Percentiles rank a stretch among this genome's conserved stretches.
These are phyloP conservation scores for Epirrita christyi DNA, from an alignment of 2,888 invertebrate genomes.

Conservation along the genomic window DNA sequence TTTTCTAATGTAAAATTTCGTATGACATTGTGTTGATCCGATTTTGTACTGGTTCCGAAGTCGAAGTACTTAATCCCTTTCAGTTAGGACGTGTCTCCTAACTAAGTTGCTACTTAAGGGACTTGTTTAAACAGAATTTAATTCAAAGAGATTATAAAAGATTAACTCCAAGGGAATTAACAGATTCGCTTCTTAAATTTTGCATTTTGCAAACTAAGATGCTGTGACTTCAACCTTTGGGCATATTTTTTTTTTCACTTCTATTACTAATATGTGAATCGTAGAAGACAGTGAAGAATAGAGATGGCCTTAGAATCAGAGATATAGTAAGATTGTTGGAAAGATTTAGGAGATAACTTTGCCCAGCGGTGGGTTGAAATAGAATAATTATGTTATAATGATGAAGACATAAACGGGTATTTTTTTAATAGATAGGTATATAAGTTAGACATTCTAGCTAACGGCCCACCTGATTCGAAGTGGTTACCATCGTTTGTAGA, in stretches of 20 bases:
- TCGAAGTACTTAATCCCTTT: conserved; percentile 42
- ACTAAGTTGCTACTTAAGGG: conserved; percentile 57
- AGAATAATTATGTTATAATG: too few species aligned
- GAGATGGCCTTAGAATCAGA: too few species aligned
- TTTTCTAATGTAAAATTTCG: too few species aligned
- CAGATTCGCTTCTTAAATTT: conserved; percentile 52
- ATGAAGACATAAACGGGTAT: too few species aligned
- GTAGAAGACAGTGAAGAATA: too few species aligned
- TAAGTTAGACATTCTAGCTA: too few species aligned
- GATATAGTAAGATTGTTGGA: too few species aligned
- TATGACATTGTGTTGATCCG: background rate
- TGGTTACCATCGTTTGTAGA: too few species aligned
- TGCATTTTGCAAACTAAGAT: conserved; percentile 22
- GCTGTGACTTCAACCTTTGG: conserved; percentile 1
- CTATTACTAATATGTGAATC: conserved; percentile 26
- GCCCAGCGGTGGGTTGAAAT: too few species aligned
- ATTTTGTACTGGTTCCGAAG: conserved; percentile 26
- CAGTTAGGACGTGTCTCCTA: conserved; percentile 49
- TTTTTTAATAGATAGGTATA: too few species aligned
- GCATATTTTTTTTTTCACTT: background rate
- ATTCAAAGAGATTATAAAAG: conserved; percentile 55
- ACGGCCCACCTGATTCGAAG: too few species aligned
- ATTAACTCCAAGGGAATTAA: conserved; percentile 49
- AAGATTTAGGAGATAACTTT: too few species aligned
- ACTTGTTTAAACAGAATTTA: conserved; percentile 57